A percentile compares a stretch with the other conserved stretches of the same genome.
Conservation (phyloP, 1,140 invertebrate genomes). For the Macrobrachium nipponense region DNA sequence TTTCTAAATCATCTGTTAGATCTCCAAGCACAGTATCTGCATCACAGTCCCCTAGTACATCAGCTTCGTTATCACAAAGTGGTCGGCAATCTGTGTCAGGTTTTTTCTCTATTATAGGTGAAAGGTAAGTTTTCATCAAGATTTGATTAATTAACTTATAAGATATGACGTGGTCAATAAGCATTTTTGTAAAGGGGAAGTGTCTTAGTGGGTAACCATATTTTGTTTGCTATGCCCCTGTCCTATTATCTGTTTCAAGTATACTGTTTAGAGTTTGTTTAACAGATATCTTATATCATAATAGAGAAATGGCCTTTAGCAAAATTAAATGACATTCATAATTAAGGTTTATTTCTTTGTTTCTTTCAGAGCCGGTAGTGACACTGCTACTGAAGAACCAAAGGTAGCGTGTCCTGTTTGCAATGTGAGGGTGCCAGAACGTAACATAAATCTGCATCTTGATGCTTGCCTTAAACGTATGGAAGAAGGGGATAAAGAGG, state of each 20-base stretch:
- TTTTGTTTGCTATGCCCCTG: too few relatives aligned
- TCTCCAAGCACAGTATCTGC: too few relatives aligned
- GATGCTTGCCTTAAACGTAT: constrained; percentile 37
- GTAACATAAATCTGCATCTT: constrained; percentile 40
- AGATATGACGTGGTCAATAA: too few relatives aligned
- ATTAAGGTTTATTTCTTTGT: not conserved
- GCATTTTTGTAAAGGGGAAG: too few relatives aligned
- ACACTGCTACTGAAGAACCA: not conserved
- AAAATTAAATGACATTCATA: too few relatives aligned
- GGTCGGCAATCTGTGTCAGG: not conserved
- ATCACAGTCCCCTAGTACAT: too few relatives aligned
- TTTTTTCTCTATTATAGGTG: not conserved
- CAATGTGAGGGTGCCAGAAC: constrained; percentile 14
- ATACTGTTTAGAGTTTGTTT: too few relatives aligned
- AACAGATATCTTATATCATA: too few relatives aligned
- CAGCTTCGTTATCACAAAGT: not conserved
- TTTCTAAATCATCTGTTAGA: not conserved
- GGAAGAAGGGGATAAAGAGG: not conserved
- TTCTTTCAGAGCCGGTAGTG: not conserved
- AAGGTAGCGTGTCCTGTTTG: constrained; percentile 28
- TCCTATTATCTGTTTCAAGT: too few relatives aligned
- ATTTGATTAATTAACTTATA: not conserved
- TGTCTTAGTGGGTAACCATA: too few relatives aligned
- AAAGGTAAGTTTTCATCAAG: not conserved
- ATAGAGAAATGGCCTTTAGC: too few relatives aligned